Evolutionary conservation across 1,140 invertebrate genomes (phyloP), one percentile per base, ranked within the genome.

Genomic region (Galleria mellonella): DNA sequence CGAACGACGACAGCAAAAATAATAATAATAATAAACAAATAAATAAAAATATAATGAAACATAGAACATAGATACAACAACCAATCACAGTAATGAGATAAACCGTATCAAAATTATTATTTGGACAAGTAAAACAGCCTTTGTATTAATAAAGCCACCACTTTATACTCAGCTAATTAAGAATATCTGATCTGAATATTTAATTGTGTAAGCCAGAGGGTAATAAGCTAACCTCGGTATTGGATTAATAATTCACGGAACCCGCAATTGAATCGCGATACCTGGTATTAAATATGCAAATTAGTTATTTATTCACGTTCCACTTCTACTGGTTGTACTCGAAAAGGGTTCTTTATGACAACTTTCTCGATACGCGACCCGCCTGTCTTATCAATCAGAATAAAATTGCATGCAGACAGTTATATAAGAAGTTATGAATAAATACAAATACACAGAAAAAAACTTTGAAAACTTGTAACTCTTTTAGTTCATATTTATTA

Each of bases 221-320:
- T 74, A 77, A 74, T 72, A 45, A 51, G 41, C 43, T 42, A 37
- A 50, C 43, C 52, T 63, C 53, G 53, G 48, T 42, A n/a, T 43
- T 42, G 52, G 65, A 61, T 78, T 78, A 73, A 78, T 78, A 75
- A 78, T 78, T 78, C 70, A 73, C 59, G 61, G 61, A 63, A 64
- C 63, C 45, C 59, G 69, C 74, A 78, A 75, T 78, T 73, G 72
- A 69, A 75, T 75, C 62, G 57, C 65, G 70, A 71, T 77, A 77
- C 72, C 74, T 75, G 72, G 72, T 63, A 78, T 78, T 78, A 78
- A 73, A 72, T 72, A 78, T 78, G 74, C 53, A 75, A 75, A 78
- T 78, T 66, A 75, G 74, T 78, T 78, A 78, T 78, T 75, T 78
- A 78, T 78, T 75, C 74, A 75, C 68, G 59, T 51, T 40, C 53